Conservation (phyloP, 2,888 invertebrate genomes). For the Orthosia cruda region DNA sequence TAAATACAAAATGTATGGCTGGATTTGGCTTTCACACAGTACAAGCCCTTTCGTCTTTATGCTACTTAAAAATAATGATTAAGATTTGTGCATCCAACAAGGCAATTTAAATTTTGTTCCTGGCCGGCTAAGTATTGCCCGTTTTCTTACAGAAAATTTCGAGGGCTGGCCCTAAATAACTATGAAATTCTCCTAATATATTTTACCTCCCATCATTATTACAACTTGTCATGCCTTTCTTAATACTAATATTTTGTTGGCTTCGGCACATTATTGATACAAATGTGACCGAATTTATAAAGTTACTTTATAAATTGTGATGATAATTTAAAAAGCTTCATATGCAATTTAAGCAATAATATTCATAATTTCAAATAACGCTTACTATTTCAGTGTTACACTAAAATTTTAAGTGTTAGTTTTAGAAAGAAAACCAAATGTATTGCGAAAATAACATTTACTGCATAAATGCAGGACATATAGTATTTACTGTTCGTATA, state of each 20-base stretch:
- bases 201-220: conserved; percentile 29
- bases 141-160: conserved; percentile 57
- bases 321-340: conserved; percentile 72
- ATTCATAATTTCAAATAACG: conserved; percentile 69
- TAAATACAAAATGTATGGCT: conserved; percentile 18
- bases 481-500: conserved; percentile 79
- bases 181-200: conserved; percentile 47
- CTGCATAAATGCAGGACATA: conserved; percentile 73
- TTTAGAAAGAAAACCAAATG: conserved; percentile 57
- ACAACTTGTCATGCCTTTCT: conserved; percentile 51
- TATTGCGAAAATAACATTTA: conserved; percentile 71
- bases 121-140: conserved; percentile 28
- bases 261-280: conserved; percentile 46
- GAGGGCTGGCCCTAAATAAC: conserved; percentile 48
- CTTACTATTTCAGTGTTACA: conserved; percentile 69
- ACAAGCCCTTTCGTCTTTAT: conserved; percentile 33
- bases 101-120: conserved; percentile 46
- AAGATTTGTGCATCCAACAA: conserved; percentile 53
- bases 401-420: conserved; percentile 71
- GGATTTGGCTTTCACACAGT: conserved; percentile 9
- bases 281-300: conserved; percentile 72
- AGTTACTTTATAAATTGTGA: conserved; percentile 67
- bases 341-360: conserved; percentile 76
- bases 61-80: conserved; percentile 54
- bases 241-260: conserved; percentile 36